Evolutionary conservation across 35 echinoderm and acorn worm genomes (phyloP).

Genomic region (Chiridota heheva): DNA sequence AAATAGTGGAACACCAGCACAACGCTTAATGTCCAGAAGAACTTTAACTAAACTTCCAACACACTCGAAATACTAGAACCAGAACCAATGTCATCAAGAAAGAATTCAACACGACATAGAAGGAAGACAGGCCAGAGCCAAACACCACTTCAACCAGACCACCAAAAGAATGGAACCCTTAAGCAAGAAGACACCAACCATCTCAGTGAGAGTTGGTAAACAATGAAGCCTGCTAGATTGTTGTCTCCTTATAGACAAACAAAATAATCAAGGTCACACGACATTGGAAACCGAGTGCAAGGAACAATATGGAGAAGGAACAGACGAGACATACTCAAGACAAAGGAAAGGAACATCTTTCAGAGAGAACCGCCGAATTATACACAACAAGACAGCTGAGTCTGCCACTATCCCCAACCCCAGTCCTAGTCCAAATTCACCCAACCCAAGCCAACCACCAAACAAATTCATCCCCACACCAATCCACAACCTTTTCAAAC

Average conservation of each 20-base stretch:
- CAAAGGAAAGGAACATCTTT: slow-evolving; percentile 24
- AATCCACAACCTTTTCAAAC: background rate
- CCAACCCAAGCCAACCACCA: background rate
- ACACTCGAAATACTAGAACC: background rate
- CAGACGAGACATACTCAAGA: slow-evolving; percentile 25
- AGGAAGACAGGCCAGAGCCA: slow-evolving; percentile 12
- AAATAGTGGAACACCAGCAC: slow-evolving; percentile 11
- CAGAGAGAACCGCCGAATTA: slow-evolving; percentile 26
- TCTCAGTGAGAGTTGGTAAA: slow-evolving; percentile 27
- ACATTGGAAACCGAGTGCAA: slow-evolving; percentile 1
- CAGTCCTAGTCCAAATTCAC: background rate
- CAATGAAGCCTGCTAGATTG: slow-evolving; percentile 37
- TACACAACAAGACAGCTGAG: background rate
- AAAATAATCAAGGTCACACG: slow-evolving; percentile 19
- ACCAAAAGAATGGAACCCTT: slow-evolving; percentile 16
- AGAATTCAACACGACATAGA: slow-evolving; percentile 14
- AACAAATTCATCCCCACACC: background rate
- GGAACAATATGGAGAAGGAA: slow-evolving; percentile 29
- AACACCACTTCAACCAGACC: slow-evolving; percentile 13
- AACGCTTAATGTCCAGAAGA: slow-evolving; percentile 28
- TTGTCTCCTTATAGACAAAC: slow-evolving; percentile 1
- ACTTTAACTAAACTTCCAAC: slow-evolving; percentile 40
- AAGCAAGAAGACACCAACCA: slow-evolving; percentile 7
- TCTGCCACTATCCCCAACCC: background rate
- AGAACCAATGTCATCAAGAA: background rate